These are phyloP conservation scores for Cotesia congregata DNA, from an alignment of 2,888 invertebrate genomes.

Conservation along the genomic window DNA sequence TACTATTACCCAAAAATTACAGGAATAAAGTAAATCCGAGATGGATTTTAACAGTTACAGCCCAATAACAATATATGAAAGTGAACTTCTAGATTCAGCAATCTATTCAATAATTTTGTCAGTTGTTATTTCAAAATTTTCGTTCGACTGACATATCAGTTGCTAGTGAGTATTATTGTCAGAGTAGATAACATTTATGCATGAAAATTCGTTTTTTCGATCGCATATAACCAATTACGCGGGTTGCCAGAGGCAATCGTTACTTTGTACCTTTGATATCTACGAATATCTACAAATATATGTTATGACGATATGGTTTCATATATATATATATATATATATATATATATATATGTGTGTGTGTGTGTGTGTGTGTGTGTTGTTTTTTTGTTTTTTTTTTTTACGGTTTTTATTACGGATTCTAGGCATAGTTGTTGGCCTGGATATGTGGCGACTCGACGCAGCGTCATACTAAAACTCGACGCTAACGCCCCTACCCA, in stretches of 20 bases:
- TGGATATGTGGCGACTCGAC: no score
- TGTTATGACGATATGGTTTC: not conserved
- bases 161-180: not conserved
- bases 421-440: no score
- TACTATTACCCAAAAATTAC: not conserved
- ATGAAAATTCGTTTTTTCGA: not conserved
- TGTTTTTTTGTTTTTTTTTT: no score
- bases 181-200: not conserved
- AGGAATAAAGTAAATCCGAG: not conserved
- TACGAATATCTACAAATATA: not conserved
- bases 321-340: not conserved
- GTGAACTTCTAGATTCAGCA: not conserved
- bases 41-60: not conserved
- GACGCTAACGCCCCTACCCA: no score
- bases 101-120: not conserved
- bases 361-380: no score
- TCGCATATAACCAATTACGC: not conserved
- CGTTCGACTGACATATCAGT: not conserved
- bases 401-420: no score
- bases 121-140: not conserved
- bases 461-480: no score
- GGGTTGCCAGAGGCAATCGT: not conserved
- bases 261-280: not conserved
- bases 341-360: not conserved
- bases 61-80: no score